A percentile compares a stretch with the other conserved stretches of the same genome.
These are phyloP conservation scores for Huso huso DNA, from an alignment of 2,797 vertebrate genomes.

Conservation along the genomic window DNA sequence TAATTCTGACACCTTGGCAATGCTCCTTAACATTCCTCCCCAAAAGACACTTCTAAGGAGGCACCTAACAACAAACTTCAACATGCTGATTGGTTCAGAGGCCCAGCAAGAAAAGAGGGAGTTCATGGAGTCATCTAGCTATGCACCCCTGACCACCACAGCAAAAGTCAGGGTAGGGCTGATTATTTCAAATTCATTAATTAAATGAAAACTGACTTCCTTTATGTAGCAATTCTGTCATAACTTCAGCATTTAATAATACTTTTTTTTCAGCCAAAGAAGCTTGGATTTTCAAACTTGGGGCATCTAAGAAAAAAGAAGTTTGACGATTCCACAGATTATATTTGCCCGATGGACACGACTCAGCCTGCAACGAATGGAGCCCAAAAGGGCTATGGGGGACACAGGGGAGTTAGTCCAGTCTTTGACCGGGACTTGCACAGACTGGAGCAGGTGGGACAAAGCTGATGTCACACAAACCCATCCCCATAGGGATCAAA, in stretches of 20 bases:
- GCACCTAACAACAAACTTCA: slow-evolving; percentile 86
- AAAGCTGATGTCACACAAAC: slow-evolving; percentile 53
- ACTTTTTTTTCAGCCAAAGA: slow-evolving; percentile 73
- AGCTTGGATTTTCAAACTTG: slow-evolving; percentile 91
- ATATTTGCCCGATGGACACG: slow-evolving; percentile 83
- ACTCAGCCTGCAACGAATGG: slow-evolving; percentile 51
- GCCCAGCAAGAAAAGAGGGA: slow-evolving; percentile 88
- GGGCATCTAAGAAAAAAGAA: slow-evolving; percentile 91
- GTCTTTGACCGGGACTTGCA: slow-evolving; percentile 60
- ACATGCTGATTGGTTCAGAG: slow-evolving; percentile 74
- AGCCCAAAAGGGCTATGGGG: slow-evolving; percentile 49
- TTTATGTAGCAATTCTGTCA: too few species aligned
- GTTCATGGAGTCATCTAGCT: slow-evolving; percentile 77
- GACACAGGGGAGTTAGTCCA: slow-evolving; percentile 56
- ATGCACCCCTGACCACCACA: slow-evolving; percentile 83
- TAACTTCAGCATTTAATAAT: too few species aligned
- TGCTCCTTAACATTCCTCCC: slow-evolving; percentile 92
- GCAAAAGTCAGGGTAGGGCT: slow-evolving; percentile 88
- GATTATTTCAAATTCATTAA: too few species aligned
- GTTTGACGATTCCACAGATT: slow-evolving; percentile 85
- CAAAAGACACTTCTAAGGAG: slow-evolving; percentile 92
- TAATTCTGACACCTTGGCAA: slow-evolving; percentile 83
- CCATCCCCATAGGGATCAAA: slow-evolving; percentile 30
- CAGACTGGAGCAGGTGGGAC: slow-evolving; percentile 65
- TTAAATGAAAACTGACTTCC: too few species aligned